Conservation (phyloP, 2,888 invertebrate genomes). For the Parasteatoda lunata region DNA sequence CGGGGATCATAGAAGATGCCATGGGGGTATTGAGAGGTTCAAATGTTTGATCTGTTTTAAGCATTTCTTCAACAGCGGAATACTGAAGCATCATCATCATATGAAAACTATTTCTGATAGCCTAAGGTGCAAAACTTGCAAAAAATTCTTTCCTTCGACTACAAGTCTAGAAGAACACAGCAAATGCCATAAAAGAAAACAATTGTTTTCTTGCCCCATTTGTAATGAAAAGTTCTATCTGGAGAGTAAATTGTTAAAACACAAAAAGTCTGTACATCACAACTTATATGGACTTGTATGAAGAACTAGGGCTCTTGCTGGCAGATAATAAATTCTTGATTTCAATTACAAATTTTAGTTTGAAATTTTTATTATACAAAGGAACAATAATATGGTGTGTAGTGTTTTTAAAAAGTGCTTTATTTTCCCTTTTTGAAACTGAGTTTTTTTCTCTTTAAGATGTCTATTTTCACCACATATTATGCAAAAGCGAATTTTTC, state of each 20-base stretch:
- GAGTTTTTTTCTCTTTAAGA: no score
- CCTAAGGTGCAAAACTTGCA: background rate
- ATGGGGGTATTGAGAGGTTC: slow-evolving; percentile 6
- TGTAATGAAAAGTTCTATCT: slow-evolving; percentile 18
- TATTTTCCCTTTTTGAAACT: no score
- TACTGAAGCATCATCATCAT: slow-evolving; percentile 4
- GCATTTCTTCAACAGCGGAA: background rate
- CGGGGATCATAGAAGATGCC: background rate
- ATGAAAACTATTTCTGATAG: background rate
- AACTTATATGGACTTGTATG: background rate
- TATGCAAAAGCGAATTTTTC: no score
- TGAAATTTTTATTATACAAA: no score
- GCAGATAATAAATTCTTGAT: no score
- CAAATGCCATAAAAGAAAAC: background rate
- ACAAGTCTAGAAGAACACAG: background rate
- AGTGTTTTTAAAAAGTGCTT: no score
- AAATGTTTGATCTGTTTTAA: slow-evolving; percentile 20
- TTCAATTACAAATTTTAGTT: no score
- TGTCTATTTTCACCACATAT: no score
- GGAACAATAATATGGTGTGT: no score
- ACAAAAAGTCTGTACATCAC: background rate
- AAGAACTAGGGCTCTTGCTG: no score
- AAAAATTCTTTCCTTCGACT: background rate
- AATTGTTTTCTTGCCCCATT: background rate
- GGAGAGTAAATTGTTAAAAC: background rate